These are phyloP conservation scores for Gortyna flavago DNA, from an alignment of 2,888 invertebrate genomes.

Conservation along the genomic window DNA sequence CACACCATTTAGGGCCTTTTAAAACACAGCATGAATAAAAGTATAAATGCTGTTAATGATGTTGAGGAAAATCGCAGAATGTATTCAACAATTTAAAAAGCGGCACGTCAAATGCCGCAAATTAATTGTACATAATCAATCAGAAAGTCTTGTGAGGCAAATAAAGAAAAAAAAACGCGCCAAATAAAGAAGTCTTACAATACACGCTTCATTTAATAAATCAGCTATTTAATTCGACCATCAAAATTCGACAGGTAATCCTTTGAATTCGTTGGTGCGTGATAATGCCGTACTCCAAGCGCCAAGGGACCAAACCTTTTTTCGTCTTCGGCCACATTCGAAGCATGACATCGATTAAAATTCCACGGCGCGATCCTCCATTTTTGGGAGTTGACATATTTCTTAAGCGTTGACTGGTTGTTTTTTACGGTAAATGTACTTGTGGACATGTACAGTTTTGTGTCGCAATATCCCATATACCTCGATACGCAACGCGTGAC, in stretches of 20 bases:
- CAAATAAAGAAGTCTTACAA: slow-evolving; percentile 75
- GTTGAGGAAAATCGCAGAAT: slow-evolving; percentile 50
- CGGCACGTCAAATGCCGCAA: slow-evolving; percentile 46
- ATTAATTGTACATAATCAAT: slow-evolving; percentile 72
- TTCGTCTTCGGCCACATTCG: slow-evolving; percentile 71
- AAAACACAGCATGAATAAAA: slow-evolving; percentile 43
- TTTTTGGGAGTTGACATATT: slow-evolving; percentile 78
- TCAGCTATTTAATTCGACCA: slow-evolving; percentile 77
- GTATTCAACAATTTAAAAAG: slow-evolving; percentile 53
- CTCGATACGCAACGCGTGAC: slow-evolving; percentile 83
- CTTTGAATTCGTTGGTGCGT: slow-evolving; percentile 76
- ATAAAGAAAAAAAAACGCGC: too few relatives aligned
- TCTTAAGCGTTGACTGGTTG: slow-evolving; percentile 67
- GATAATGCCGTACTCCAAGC: slow-evolving; percentile 66
- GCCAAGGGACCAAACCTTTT: slow-evolving; percentile 71
- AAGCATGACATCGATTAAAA: slow-evolving; percentile 80
- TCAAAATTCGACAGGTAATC: slow-evolving; percentile 82
- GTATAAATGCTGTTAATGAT: slow-evolving; percentile 51
- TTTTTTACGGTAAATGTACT: slow-evolving; percentile 70
- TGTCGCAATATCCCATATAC: slow-evolving; percentile 85
- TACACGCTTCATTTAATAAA: slow-evolving; percentile 77
- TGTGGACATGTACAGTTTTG: slow-evolving; percentile 67
- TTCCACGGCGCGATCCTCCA: slow-evolving; percentile 77
- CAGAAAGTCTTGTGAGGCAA: slow-evolving; percentile 68
- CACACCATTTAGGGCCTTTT: slow-evolving; percentile 43